phyloP scores from a whole-genome alignment of 2,888 invertebrate species.

The Dolichomitus sp. region DNA sequence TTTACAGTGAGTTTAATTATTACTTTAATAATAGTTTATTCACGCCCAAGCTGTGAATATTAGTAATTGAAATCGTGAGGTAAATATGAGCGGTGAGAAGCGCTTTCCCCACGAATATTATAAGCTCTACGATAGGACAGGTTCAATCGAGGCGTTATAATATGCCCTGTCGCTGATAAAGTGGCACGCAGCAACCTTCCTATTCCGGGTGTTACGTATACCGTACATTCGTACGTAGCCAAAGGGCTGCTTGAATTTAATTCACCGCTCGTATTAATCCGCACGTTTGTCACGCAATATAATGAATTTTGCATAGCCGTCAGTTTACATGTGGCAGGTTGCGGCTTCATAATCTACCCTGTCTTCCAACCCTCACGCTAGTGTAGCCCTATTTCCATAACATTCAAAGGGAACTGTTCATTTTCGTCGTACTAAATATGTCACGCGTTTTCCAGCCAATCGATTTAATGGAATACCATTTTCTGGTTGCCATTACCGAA shows the following conservation, averaged over 20 bases:
- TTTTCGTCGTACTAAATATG: slow-evolving; percentile 1
- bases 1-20: background rate
- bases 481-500: slow-evolving; percentile 8
- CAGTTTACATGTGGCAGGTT: slow-evolving; percentile 29
- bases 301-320: slow-evolving; percentile 55
- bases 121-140: slow-evolving; percentile 18
- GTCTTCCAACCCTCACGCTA: slow-evolving; percentile 39
- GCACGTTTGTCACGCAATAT: slow-evolving; percentile 47
- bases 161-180: slow-evolving; percentile 39
- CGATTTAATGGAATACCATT: background rate
- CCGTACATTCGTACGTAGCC: background rate
- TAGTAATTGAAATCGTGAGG: background rate
- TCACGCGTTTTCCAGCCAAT: slow-evolving; percentile 11
- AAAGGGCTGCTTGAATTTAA: slow-evolving; percentile 49
- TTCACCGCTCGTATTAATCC: slow-evolving; percentile 47
- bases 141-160: slow-evolving; percentile 37
- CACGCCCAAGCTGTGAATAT: background rate
- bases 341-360: slow-evolving; percentile 53
- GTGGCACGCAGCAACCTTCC: slow-evolving; percentile 17
- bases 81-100: background rate
- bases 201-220: background rate
- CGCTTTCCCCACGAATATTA: slow-evolving; percentile 23
- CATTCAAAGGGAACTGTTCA: slow-evolving; percentile 12
- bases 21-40: background rate
- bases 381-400: slow-evolving; percentile 3